Base-by-base conservation (phyloP, 2,888 invertebrate genomes). In the Ischnura elegans region DNA sequence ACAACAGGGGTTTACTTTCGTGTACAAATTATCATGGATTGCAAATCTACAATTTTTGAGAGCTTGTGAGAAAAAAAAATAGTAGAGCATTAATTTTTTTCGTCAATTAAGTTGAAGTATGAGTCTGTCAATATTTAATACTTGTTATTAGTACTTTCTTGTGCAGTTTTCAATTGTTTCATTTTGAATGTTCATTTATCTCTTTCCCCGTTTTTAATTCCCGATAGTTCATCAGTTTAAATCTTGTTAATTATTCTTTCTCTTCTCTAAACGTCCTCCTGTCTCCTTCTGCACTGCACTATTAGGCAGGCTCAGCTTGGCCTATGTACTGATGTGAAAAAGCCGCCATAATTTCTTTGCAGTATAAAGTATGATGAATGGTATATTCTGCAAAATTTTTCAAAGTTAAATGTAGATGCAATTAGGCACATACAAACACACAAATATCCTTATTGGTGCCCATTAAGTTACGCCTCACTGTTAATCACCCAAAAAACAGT, bases 381-480 rank as follows among this genome's bases (percentile, higher is more conserved):
- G 25, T 90, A 19, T 55, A 61, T 61, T 21, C 45, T 90, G 1
- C 61, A 43, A 43, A 61, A 19, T 42, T 51, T n/a, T 29, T 36
- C 19, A 51, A 61, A 90, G 6, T 66, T 43, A 61, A n/a, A 19
- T n/a, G 61, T 43, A 61, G 61, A 6, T 43, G 66, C 42, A 61
- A 43, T 43, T 90, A 90, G 90, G 36, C 13, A n/a, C n/a, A n/a
- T n/a, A n/a, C n/a, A n/a, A n/a, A 90, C 61, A 66, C 55, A 90
- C 42, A 76, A 10, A 36, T 36, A 61, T 43, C 55, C 90, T 61
- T 61, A 90, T 90, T 61, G 90, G 25, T 66, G 90, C 55, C 61
- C 90, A 90, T 90, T 19, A 90, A 90, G n/a, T 66, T 61, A 61
- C 90, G 61, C 61, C 90, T 90, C 90, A 90, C 90, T n/a, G 61